phyloP scores from a whole-genome alignment of 1,140 invertebrate genomes.

The Cardiocondyla obscurior region DNA sequence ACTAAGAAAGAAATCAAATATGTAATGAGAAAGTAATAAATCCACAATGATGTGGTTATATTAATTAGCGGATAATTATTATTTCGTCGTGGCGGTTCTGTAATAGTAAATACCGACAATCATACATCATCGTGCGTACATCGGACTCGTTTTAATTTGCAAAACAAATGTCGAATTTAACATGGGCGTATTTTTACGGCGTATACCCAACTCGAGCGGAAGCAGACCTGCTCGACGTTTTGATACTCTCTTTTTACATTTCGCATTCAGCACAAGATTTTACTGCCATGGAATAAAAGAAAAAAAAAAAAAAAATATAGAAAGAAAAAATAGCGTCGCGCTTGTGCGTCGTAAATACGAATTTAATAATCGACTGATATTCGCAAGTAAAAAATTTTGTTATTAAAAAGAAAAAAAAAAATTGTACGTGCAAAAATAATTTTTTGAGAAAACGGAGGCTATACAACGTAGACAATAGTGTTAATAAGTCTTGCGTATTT shows the following conservation, averaged over 20 bases:
- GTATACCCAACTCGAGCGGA: neutral
- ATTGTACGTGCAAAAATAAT: neutral
- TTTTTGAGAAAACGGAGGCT: slow-evolving; percentile 60
- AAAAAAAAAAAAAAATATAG: too few species aligned
- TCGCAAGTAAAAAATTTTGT: neutral
- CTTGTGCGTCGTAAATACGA: neutral
- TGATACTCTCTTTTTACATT: slow-evolving; percentile 45
- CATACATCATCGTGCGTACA: neutral
- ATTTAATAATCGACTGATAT: neutral
- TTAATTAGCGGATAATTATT: slow-evolving; percentile 4
- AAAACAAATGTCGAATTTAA: slow-evolving; percentile 50
- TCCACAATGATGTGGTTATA: neutral
- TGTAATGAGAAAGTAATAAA: neutral
- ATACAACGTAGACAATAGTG: slow-evolving; percentile 70
- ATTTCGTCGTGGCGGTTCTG: neutral
- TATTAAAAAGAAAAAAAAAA: slow-evolving; percentile 27
- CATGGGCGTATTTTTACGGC: neutral
- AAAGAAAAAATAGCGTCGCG: neutral
- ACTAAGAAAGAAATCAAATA: slow-evolving; percentile 2
- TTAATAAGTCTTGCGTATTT: slow-evolving; percentile 58
- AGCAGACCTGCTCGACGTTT: neutral
- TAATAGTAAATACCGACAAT: neutral
- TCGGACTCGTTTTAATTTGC: neutral
- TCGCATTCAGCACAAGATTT: neutral
- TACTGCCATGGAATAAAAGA: too few species aligned